Evolutionary conservation across 92 coral and sea anemone genomes (phyloP).

Genomic region (Actinernus sp.): DNA sequence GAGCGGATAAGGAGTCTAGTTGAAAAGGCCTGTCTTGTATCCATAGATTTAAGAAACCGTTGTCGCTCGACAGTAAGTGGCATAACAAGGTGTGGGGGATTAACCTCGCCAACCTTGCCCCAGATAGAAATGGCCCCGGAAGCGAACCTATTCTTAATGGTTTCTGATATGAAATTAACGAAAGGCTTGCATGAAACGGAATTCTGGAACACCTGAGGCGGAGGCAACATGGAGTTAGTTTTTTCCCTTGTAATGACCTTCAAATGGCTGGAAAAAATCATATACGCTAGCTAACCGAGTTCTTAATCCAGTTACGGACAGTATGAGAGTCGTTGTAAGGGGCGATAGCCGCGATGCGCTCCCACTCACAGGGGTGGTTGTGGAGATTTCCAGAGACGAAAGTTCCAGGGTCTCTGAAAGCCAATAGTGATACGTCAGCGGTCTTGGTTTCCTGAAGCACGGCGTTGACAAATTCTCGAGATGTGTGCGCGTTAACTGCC

Average conservation of each 20-base stretch:
- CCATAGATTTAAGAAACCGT: conserved; percentile 21
- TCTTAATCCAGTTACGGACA: conserved; percentile 14
- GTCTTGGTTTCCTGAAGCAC: conserved; percentile 1
- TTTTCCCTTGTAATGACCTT: conserved; percentile 30
- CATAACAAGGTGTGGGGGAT: conserved; percentile 32
- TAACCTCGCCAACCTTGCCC: conserved; percentile 20
- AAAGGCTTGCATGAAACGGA: conserved; percentile 31
- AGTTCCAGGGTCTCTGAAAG: neutral
- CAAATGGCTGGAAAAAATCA: conserved; percentile 20
- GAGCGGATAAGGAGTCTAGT: conserved; percentile 5
- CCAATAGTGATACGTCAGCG: neutral
- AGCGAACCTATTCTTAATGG: conserved; percentile 14
- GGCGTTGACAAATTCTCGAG: neutral
- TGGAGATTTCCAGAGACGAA: conserved; percentile 9
- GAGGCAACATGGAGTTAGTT: conserved; percentile 20
- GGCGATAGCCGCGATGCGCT: neutral
- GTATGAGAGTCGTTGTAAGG: neutral
- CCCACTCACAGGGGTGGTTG: conserved; percentile 1
- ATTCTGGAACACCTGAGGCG: conserved; percentile 19
- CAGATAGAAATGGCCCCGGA: conserved; percentile 40
- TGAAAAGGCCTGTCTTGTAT: conserved; percentile 13
- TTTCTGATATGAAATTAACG: conserved; percentile 14
- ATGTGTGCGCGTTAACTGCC: conserved; percentile 5
- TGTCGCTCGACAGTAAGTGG: conserved; percentile 23
- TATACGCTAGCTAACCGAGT: conserved; percentile 2